Base-by-base conservation (phyloP, 2,888 invertebrate species). In the Drosophila longiperda region DNA sequence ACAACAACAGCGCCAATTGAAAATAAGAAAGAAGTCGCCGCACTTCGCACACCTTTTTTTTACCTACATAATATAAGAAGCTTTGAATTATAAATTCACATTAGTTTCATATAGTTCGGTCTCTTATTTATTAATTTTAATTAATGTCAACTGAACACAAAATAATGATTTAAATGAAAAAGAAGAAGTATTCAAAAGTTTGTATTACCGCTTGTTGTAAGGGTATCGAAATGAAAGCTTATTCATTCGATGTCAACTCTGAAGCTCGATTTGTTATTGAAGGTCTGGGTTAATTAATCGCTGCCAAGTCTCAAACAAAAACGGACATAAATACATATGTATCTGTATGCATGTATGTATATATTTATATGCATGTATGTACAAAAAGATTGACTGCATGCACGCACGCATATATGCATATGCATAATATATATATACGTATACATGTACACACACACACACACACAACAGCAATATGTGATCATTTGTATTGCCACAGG, bases 231-330 rank as follows among this genome's bases (percentile, higher is more conserved):
- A 45, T 23, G 23, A 8, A 45, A 45, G 20, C 45, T 45, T 23
- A 23, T 45, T 45, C 26, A 45, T 26, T 49, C 52, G 52, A 69
- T 36, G 48, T 59, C 63, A 59, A 63, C 63, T 59, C 40, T 63
- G 34, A 59, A 66, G 75, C 81, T 78, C 69, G 74, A 75, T 75
- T 79, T 82, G 72, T 73, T 57, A 71, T 86, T 76, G 73, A 77
- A 75, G 87, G 87, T 87, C 87, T 83, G 84, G 84, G 84, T 87
- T 84, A 87, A 84, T 84, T 80, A 87, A 84, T 87, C 87, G 82
- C 76, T 84, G 45, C 15, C 45, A 45, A 45, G 45, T 45, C 45
- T 45, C 45, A 23, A 15, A 45, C 45, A 45, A 45, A 45, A 45
- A 45, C 20, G 45, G 20, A 45, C 20, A 45, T 3, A 3, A 12